Evolutionary conservation across 2,797 vertebrate genomes (phyloP).

Genomic region (Selene dorsalis): DNA sequence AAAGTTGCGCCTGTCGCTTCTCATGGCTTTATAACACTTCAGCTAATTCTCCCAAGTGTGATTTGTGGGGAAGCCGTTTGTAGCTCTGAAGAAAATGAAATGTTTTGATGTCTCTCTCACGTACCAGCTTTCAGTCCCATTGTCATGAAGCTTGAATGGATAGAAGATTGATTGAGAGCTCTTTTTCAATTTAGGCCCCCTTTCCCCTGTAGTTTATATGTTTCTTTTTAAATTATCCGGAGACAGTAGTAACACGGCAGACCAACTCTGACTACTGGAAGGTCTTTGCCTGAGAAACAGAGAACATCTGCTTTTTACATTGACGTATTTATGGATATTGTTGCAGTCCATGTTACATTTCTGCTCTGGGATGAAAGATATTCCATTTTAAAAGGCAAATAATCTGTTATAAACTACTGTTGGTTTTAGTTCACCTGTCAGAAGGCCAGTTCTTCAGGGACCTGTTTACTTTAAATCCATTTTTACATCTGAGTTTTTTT

Average conservation of each 20-base stretch:
- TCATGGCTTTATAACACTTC: neutral
- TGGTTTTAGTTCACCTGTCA: conserved; percentile 61
- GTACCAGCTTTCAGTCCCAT: no score
- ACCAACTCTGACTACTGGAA: neutral
- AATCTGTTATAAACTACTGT: conserved; percentile 52
- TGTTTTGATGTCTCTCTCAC: conserved; percentile 35
- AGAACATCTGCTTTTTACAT: conserved; percentile 53
- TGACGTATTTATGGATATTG: conserved; percentile 23
- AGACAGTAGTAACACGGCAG: conserved; percentile 14
- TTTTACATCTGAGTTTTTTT: conserved; percentile 12
- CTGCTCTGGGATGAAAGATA: conserved; percentile 40
- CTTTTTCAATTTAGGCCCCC: conserved; percentile 7
- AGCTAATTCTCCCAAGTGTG: conserved; percentile 19
- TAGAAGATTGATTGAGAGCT: conserved; percentile 17
- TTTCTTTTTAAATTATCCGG: conserved; percentile 43
- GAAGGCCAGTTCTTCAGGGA: conserved; percentile 39
- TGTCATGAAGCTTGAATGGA: neutral
- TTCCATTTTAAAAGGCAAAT: conserved; percentile 36
- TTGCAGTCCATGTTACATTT: conserved; percentile 33
- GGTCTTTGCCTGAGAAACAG: conserved; percentile 17
- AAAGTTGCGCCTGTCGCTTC: neutral
- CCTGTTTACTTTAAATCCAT: conserved; percentile 27
- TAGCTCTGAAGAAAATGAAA: conserved; percentile 8
- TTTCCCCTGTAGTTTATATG: conserved; percentile 33
- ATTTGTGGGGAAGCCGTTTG: conserved; percentile 11